phyloP scores from a whole-genome alignment of 2,888 invertebrate genomes.

The Osedax fenrisi region DNA sequence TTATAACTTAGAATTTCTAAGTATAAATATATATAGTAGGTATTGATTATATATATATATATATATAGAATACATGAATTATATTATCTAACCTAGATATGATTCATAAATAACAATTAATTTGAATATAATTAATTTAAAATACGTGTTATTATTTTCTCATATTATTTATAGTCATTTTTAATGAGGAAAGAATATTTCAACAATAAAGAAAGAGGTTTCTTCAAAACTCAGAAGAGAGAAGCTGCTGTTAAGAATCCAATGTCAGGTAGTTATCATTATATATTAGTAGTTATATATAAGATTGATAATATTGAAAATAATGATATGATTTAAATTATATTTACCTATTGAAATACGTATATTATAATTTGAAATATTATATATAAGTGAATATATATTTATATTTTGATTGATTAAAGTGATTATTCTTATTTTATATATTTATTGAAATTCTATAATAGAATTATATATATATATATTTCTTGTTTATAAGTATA shows the following conservation, averaged over 20 bases:
- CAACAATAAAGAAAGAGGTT: conserved; percentile 86
- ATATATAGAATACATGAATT: conserved; percentile 5
- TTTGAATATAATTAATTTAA: too few relatives aligned
- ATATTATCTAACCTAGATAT: too few relatives aligned
- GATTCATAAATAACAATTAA: too few relatives aligned
- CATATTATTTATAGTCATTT: conserved; percentile 57
- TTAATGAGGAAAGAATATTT: conserved; percentile 84
- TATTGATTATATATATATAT: too few relatives aligned
- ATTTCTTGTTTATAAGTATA: background rate
- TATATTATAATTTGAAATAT: too few relatives aligned
- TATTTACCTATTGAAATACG: background rate
- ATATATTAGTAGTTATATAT: conserved; percentile 1
- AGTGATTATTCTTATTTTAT: too few relatives aligned
- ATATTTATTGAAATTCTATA: too few relatives aligned
- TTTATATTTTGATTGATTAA: background rate
- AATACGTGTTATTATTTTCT: too few relatives aligned
- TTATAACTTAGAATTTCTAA: too few relatives aligned
- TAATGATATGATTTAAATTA: too few relatives aligned
- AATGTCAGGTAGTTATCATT: conserved; percentile 68
- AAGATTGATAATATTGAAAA: background rate
- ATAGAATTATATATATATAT: background rate
- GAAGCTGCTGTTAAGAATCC: conserved; percentile 62
- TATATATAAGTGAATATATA: too few relatives aligned
- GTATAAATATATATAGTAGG: too few relatives aligned
- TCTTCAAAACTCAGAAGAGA: conserved; percentile 80